Evolutionary conservation across 2,888 invertebrate genomes (phyloP), one percentile per base, ranked within the genome.

Genomic region (Diplolepis rosae): DNA sequence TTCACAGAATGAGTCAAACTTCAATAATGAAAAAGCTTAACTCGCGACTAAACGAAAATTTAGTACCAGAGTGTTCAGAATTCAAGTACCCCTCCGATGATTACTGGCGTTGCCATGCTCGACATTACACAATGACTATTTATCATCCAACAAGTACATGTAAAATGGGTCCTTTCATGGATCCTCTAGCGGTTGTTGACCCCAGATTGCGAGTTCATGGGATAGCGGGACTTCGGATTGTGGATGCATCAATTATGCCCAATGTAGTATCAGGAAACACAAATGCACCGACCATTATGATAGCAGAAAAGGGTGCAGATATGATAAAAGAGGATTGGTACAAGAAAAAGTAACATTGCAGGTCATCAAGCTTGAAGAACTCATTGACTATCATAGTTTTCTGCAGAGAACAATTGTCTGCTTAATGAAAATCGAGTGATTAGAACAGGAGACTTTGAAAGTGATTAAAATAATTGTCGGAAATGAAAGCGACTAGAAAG

Each of bases 191-290:
- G 0, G 95, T 96, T 0, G 95, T 96, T 0, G 93, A 95, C 87
- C 89, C 93, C 0, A 90, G 94, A 68, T 85, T 95, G 13, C 90
- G 89, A 83, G 93, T 95, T 0, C 91, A 93, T 77, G 95, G 95
- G 0, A 89, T 95, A 0, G 87, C 89, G 13, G 91, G 92, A 5
- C 89, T 96, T 5, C 90, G 96, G 32, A 94, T 96, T 0, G 92
- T 95, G 2, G 96, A 96, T 85, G 95, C 93, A 0, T 95, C 95
- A 77, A 91, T 96, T 22, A 96, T 96, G 94, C 96, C 96, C 0
- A 91, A 89, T 1, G 94, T 96, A 68, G 90, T 93, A 0, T 94
- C 91, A 35, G 96, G 95, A 0, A 95, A 96, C 83, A 96, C 95
- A 0, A 95, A 95, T 82, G 95, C 95, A 0, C 95, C 96, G 0